Evolutionary conservation across 2,888 invertebrate species (phyloP).

Genomic region (Sinelater perroti): DNA sequence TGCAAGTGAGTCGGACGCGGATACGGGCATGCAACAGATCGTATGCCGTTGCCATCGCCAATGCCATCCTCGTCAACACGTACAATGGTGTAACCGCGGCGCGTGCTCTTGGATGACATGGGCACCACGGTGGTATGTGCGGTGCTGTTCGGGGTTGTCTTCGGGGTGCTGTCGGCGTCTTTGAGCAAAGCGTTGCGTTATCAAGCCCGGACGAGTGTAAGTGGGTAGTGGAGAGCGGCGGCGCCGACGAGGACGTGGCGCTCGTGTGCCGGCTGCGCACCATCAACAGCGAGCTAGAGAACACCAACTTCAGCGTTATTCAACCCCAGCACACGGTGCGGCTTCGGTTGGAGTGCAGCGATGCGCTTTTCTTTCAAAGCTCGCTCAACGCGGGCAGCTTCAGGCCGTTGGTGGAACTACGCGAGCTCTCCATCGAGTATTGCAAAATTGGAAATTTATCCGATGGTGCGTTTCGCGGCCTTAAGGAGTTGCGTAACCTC

Average conservation of each 20-base stretch:
- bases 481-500: constrained; percentile 79
- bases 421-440: constrained; percentile 81
- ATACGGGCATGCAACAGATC: constrained; percentile 54
- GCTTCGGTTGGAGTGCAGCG: constrained; percentile 80
- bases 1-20: constrained; percentile 67
- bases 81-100: constrained; percentile 54
- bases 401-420: constrained; percentile 76
- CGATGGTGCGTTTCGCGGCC: constrained; percentile 82
- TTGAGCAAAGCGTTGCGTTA: constrained; percentile 72
- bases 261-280: constrained; percentile 78
- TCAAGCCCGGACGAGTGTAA: constrained; percentile 85
- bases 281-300: constrained; percentile 83
- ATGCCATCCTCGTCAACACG: too few relatives aligned
- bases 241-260: constrained; percentile 72
- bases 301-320: constrained; percentile 84
- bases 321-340: constrained; percentile 83
- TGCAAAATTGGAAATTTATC: constrained; percentile 85
- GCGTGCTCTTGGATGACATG: constrained; percentile 49
- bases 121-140: constrained; percentile 68
- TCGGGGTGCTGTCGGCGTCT: constrained; percentile 68
- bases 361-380: constrained; percentile 82
- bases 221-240: constrained; percentile 76
- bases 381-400: constrained; percentile 80
- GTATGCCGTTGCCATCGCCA: constrained; percentile 43
- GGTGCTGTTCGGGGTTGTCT: constrained; percentile 68